A percentile compares a stretch with the other conserved stretches of the same genome.
Evolutionary conservation across 2,797 vertebrate species (phyloP).

Genomic region (Gastrophryne carolinensis): DNA sequence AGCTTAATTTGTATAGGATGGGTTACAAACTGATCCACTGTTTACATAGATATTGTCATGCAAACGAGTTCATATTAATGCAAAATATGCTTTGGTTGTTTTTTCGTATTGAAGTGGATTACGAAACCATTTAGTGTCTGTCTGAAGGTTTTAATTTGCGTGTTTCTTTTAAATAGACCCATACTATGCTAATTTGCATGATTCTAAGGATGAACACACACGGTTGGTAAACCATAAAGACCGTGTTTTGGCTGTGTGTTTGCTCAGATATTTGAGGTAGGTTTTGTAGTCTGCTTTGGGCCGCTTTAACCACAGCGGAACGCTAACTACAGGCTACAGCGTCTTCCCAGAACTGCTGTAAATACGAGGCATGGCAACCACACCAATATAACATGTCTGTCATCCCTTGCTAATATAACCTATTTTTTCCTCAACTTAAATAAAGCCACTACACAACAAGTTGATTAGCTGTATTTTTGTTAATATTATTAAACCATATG

Average conservation of each 20-base stretch:
- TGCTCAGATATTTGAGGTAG: slow-evolving; percentile 21
- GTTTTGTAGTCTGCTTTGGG: neutral
- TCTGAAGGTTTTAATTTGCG: neutral
- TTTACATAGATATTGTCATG: too few species aligned
- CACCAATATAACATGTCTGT: slow-evolving; percentile 15
- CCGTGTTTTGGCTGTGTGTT: neutral
- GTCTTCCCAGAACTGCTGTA: neutral
- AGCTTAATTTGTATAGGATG: too few species aligned
- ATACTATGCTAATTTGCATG: neutral
- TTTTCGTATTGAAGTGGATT: too few species aligned
- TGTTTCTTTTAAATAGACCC: slow-evolving; percentile 4
- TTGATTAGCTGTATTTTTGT: neutral
- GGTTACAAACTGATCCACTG: too few species aligned
- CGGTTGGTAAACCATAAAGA: slow-evolving; percentile 15
- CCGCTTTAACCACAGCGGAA: slow-evolving; percentile 25
- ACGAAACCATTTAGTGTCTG: too few species aligned
- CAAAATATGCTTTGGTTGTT: neutral
- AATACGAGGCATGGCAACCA: slow-evolving; percentile 5
- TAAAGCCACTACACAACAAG: slow-evolving; percentile 13
- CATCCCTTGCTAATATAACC: neutral
- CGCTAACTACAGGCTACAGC: slow-evolving; percentile 1
- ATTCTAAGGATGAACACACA: slow-evolving; percentile 2
- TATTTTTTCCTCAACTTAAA: neutral
- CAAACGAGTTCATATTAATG: neutral
- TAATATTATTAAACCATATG: slow-evolving; percentile 2